Evolutionary conservation across 1,140 invertebrate genomes (phyloP).

Genomic region (Bombus impatiens): DNA sequence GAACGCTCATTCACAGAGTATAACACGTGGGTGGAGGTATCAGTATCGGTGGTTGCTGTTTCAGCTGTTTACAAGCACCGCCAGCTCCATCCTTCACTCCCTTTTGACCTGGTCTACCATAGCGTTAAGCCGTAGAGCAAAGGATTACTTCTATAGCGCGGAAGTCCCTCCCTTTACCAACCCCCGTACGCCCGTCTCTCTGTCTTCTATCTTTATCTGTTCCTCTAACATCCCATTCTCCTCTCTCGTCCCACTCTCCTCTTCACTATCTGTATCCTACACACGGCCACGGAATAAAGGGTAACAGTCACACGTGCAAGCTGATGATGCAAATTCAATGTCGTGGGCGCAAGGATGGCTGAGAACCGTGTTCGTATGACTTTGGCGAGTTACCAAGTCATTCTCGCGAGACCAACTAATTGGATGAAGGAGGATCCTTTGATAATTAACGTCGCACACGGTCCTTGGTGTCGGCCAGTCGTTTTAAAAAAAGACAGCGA

Average conservation of each 20-base stretch:
- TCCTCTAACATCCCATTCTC: too few species aligned
- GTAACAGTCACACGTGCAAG: neutral
- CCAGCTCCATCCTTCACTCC: conserved; percentile 29
- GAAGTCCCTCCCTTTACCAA: conserved; percentile 23
- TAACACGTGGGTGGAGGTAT: conserved; percentile 54
- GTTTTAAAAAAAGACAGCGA: neutral
- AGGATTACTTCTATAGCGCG: conserved; percentile 62
- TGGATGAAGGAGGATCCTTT: conserved; percentile 57
- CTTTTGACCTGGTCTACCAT: conserved; percentile 53
- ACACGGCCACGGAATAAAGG: conserved; percentile 5
- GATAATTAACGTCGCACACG: conserved; percentile 52
- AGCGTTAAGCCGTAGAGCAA: conserved; percentile 49
- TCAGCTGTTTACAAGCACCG: conserved; percentile 69
- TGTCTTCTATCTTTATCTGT: conserved; percentile 3
- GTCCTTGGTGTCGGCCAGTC: conserved; percentile 12
- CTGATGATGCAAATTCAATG: conserved; percentile 54
- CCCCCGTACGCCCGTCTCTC: neutral
- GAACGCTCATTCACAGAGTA: conserved; percentile 57
- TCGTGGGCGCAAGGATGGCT: conserved; percentile 24
- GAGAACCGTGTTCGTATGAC: neutral
- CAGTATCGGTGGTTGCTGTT: conserved; percentile 63
- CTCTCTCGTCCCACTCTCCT: neutral
- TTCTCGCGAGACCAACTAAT: conserved; percentile 53
- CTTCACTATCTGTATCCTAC: neutral
- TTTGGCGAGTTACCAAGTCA: conserved; percentile 43